Conservation (phyloP, 2,113 vertebrate species). For the Melanotaenia duboulayi region DNA sequence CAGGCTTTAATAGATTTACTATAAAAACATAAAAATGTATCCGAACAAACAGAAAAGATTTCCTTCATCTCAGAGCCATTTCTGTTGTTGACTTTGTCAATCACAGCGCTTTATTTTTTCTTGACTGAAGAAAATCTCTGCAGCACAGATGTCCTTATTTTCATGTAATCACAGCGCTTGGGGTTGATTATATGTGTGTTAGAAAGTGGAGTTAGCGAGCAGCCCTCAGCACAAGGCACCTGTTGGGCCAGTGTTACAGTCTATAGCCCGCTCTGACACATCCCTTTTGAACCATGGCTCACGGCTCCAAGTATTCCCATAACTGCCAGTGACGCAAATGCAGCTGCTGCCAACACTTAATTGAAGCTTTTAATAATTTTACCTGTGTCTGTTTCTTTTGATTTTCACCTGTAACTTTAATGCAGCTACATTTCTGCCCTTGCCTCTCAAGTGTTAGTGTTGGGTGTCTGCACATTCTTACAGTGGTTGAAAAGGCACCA, state of each 20-base stretch:
- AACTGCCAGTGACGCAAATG: slow-evolving; percentile 80
- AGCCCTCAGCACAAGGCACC: slow-evolving; percentile 53
- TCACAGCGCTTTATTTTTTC: background rate
- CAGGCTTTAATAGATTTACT: too few relatives aligned
- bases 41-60: too few relatives aligned
- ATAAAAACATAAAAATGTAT: too few relatives aligned
- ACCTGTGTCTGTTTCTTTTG: slow-evolving; percentile 66
- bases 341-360: slow-evolving; percentile 74
- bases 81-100: slow-evolving; percentile 24
- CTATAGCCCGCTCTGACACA: slow-evolving; percentile 73
- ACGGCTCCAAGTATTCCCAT: slow-evolving; percentile 70
- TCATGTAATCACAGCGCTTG: slow-evolving; percentile 41
- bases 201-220: slow-evolving; percentile 43
- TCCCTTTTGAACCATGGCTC: slow-evolving; percentile 72
- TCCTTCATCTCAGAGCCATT: background rate
- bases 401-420: slow-evolving; percentile 69
- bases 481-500: slow-evolving; percentile 58
- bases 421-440: slow-evolving; percentile 45
- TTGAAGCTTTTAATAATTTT: slow-evolving; percentile 78
- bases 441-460: slow-evolving; percentile 53
- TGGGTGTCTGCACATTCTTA: slow-evolving; percentile 53
- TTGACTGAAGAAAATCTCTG: slow-evolving; percentile 15
- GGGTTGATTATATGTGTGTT: slow-evolving; percentile 36
- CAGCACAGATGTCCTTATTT: slow-evolving; percentile 42
- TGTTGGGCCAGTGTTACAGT: slow-evolving; percentile 58